Evolutionary conservation across 2,797 vertebrate genomes (phyloP), one percentile per base, ranked within the genome.

Genomic region (Hyperoplus lanceolatus): DNA sequence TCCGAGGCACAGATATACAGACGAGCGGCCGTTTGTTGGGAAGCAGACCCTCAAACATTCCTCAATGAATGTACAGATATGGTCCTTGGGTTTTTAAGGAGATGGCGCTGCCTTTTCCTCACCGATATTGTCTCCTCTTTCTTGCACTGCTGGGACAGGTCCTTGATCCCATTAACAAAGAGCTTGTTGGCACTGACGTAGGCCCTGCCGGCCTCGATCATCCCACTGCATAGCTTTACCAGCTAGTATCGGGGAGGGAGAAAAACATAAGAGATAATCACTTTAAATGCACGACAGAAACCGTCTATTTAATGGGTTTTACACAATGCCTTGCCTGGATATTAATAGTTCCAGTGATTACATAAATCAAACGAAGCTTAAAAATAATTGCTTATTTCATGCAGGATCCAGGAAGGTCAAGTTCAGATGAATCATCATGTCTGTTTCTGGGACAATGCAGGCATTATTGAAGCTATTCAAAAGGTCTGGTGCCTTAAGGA

Each of bases 211-310:
- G 98, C 97, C 77, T 99, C 98, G 0, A 99, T 96, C 98, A 99
- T 97, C 45, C 97, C 96, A 1, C 97, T 97, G 95, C 98, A 99
- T 75, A 99, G 95, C 94, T 98, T 98, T 87, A 99, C 98, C 94
- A 99, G 93, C 98, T 99, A 61, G 55, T 29, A 29, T 29, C 4
- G 16, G 15, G 10, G 46, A 3, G 15, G 4, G 45, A 45, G 41
- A 18, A 73, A 49, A 15, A 55, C 45, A 84, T 10, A 79, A 76
- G 75, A 29, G 70, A 73, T 45, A n/a, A 73, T 69, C 42, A 29
- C 48, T 84, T 82, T 71, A 54, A 75, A 79, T 14, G 29, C 29
- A 43, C 54, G 75, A 56, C 57, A 80, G 63, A 70, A 76, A 66
- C 4, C 43, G 1, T 61, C 77, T 84, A 79, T 88, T 86, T 81